Base-by-base conservation (phyloP, 2,888 invertebrate genomes). In the Yponomeuta malinellus region DNA sequence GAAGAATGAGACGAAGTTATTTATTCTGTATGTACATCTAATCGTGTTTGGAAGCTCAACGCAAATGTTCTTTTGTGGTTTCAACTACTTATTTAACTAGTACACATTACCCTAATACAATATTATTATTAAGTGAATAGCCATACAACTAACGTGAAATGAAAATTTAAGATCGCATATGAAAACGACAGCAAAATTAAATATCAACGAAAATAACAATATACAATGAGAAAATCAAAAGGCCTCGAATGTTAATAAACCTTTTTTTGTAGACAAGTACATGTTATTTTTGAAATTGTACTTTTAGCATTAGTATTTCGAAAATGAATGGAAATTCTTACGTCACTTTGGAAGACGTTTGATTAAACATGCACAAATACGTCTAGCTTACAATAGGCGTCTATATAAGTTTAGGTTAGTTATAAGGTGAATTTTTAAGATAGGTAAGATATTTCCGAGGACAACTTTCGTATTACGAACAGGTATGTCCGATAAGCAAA, bases 21-120 rank as follows among this genome's bases (percentile, higher is more conserved):
- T 80, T 83, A 85, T 81, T 84, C 81, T 87, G 84, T 92, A 93
- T 93, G 83, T 93, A 93, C 92, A 93, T 87, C 93, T 93, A 93
- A 91, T 90, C 90, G 89, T 92, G 91, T 92, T 59, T 93, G 93
- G 93, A 93, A 93, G 93, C 93, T 92, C 93, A 92, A 92, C 92
- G 92, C 88, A 90, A 92, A 92, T 91, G 72, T 90, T 89, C 82
- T 82, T 88, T 89, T 90, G 86, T 81, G 83, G 87, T 86, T 52
- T 67, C 78, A 79, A 81, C 83, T 87, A 85, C 83, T 80, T 86
- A 87, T 80, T 76, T 31, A 68, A 76, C 74, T 76, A 72, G 12
- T 78, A 78, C 73, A 77, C 75, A 78, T 77, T 78, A 75, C 74
- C 79, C 81, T 79, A 81, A 73, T 76, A 52, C 23, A 68, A 23